A percentile compares a stretch with the other conserved stretches of the same genome.
Conservation (phyloP, 2,113 vertebrate genomes). For the Carettochelys insculpta region DNA sequence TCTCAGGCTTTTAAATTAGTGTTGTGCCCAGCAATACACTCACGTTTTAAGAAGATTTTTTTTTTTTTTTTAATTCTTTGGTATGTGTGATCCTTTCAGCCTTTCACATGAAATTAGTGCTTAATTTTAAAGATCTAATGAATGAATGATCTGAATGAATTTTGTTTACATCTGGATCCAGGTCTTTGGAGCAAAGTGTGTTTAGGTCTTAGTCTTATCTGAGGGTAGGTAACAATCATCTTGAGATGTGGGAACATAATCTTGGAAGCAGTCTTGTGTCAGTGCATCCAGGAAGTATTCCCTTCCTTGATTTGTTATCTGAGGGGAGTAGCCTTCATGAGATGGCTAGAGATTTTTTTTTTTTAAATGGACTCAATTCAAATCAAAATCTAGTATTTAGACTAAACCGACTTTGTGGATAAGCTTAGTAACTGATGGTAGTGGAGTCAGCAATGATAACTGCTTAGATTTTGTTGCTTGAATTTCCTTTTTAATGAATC, state of each 20-base stretch:
- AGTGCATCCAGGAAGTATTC: neutral
- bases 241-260: neutral
- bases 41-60: neutral
- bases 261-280: neutral
- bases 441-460: neutral
- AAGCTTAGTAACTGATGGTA: neutral
- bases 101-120: neutral
- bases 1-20: neutral
- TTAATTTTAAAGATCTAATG: neutral
- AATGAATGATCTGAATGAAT: neutral
- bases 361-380: neutral
- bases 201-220: neutral
- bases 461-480: neutral
- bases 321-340: neutral
- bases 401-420: neutral
- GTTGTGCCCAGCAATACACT: neutral
- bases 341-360: neutral
- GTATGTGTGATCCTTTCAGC: neutral
- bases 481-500: neutral
- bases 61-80: neutral
- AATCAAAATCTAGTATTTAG: neutral
- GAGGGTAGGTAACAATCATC: too few relatives aligned
- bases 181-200: neutral
- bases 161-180: neutral
- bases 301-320: neutral